Evolutionary conservation across 2,888 invertebrate species (phyloP).

Genomic region (Ariolimax columbianus): DNA sequence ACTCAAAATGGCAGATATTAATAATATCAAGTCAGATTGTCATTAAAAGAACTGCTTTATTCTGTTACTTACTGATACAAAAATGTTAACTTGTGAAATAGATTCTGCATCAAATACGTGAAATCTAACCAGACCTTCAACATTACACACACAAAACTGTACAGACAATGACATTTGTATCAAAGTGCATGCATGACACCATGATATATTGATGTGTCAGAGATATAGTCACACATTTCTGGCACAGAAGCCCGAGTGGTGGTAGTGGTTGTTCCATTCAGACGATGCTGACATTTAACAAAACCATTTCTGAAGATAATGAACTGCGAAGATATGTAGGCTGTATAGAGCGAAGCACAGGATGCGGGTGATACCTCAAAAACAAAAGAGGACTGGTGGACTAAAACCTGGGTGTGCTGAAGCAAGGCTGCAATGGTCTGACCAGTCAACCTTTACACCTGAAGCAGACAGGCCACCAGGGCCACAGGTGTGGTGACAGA

Average conservation of each 20-base stretch:
- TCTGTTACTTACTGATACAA: conserved; percentile 4
- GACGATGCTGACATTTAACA: neutral
- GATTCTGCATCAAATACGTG: neutral
- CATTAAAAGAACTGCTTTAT: neutral
- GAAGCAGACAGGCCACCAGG: conserved; percentile 15
- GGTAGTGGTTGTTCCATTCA: conserved; percentile 1
- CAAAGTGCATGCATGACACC: neutral
- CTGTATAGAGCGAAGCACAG: conserved; percentile 6
- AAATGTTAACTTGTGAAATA: conserved; percentile 10
- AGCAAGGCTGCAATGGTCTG: neutral
- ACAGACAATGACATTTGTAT: neutral
- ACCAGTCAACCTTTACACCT: neutral
- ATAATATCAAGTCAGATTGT: neutral
- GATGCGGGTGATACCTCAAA: conserved; percentile 9
- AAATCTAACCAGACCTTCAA: neutral
- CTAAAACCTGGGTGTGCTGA: conserved; percentile 8
- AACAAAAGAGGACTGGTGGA: neutral
- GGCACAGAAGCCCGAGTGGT: neutral
- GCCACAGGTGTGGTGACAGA: conserved; percentile 1
- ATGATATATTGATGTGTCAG: neutral
- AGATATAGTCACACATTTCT: neutral
- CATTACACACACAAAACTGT: neutral
- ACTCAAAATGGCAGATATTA: neutral
- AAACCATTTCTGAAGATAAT: neutral
- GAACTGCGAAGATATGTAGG: neutral